These are phyloP conservation scores for Leucoptera coffeella DNA, from an alignment of 2,888 invertebrate genomes.

Conservation along the genomic window DNA sequence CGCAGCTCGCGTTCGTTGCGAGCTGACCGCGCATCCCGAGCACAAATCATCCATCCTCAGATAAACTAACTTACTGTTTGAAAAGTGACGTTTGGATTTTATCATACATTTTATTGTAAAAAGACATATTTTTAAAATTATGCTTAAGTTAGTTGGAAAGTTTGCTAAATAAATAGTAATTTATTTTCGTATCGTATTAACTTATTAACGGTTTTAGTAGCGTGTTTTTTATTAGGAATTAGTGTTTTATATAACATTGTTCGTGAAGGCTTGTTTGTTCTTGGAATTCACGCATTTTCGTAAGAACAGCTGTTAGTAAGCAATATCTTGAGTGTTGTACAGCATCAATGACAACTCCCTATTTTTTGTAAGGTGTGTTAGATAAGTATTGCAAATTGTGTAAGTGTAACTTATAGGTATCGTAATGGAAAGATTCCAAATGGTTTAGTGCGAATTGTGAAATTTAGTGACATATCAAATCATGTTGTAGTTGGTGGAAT, in stretches of 20 bases:
- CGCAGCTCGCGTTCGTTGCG: too few relatives aligned
- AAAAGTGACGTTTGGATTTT: constrained; percentile 51
- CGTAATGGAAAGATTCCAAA: constrained; percentile 50
- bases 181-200: constrained; percentile 35
- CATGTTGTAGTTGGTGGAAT: constrained; percentile 39
- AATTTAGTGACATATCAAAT: constrained; percentile 48
- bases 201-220: constrained; percentile 5
- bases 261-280: too few relatives aligned
- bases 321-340: too few relatives aligned
- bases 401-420: constrained; percentile 39
- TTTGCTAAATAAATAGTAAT: constrained; percentile 45
- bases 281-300: too few relatives aligned
- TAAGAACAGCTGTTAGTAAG: too few relatives aligned
- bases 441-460: constrained; percentile 19
- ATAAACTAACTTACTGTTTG: constrained; percentile 45
- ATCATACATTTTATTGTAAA: constrained; percentile 52
- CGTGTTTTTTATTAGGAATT: too few relatives aligned
- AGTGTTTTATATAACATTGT: too few relatives aligned
- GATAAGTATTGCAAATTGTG: constrained; percentile 38
- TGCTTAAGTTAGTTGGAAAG: constrained; percentile 45
- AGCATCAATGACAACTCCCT: too few relatives aligned
- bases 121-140: constrained; percentile 43
- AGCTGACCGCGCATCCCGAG: too few relatives aligned
- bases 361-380: constrained; percentile 23
- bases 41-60: constrained; percentile 52